Evolutionary conservation across 2,113 vertebrate genomes (phyloP).

Genomic region (Chaenocephalus aceratus): DNA sequence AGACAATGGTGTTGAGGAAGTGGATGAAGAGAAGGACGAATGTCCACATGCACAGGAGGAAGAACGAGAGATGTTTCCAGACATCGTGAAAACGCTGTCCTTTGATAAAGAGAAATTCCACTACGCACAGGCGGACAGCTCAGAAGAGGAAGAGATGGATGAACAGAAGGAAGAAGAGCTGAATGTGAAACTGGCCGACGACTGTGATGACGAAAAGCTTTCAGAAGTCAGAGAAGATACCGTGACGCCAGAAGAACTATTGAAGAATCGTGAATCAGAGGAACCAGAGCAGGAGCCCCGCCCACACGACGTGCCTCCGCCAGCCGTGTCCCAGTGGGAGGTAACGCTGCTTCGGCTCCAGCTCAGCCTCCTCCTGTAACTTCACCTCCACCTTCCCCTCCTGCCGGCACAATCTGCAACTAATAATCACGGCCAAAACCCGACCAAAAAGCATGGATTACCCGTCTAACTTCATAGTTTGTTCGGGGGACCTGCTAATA

Average conservation of each 20-base stretch:
- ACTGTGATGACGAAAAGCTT: not conserved
- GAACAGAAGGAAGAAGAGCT: conserved; percentile 1
- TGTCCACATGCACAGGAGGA: conserved; percentile 1
- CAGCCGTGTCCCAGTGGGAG: conserved; percentile 35
- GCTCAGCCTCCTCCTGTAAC: conserved; percentile 17
- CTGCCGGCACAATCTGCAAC: conserved; percentile 34
- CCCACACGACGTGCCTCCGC: not conserved
- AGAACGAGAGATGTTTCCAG: not conserved
- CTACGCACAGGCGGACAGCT: conserved; percentile 11
- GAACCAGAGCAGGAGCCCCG: not conserved
- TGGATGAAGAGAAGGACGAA: conserved; percentile 23
- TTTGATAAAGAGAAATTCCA: conserved; percentile 47
- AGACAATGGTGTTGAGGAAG: conserved; percentile 14
- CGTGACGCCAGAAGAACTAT: not conserved
- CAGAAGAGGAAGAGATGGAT: not conserved
- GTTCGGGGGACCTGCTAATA: conserved; percentile 23
- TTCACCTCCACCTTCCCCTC: conserved; percentile 28
- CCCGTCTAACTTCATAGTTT: conserved; percentile 39
- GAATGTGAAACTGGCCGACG: not conserved
- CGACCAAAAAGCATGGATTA: conserved; percentile 15
- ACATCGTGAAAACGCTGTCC: not conserved
- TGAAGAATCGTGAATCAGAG: not conserved
- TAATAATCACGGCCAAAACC: conserved; percentile 38
- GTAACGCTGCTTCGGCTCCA: conserved; percentile 48
- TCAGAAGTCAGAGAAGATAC: not conserved